Base-by-base conservation (phyloP, 2,797 vertebrate genomes). In the Sebastes oblongus region DNA sequence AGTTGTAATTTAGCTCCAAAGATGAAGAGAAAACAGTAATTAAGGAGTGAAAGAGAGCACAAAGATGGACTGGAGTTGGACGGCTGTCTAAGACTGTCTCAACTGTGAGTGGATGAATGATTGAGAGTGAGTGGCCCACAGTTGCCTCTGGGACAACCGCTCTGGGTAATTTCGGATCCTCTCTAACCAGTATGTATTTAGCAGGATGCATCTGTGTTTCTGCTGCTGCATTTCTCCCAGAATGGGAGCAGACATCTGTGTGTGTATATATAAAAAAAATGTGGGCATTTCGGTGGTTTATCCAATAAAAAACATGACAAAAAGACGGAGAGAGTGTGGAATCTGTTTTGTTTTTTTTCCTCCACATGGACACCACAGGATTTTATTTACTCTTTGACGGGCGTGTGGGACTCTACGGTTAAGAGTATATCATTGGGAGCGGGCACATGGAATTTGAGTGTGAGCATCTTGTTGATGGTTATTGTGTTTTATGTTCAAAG, bases 301-400 rank as follows among this genome's bases (percentile, higher is more conserved):
- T 88, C 86, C 87, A 91, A 86, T 90, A 88, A 93, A 20, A 92
- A 91, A 85, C 86, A 92, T 82, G 86, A 91, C 92, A 91, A 83
- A 88, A 84, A 87, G 69, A 78, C n/a, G 10, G 34, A 80, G 66
- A 81, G 66, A 86, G 77, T 58, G 70, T 70, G 81, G 89, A 88
- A 85, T 91, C 79, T 85, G 75, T 86, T 85, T 79, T 74, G 58
- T 69, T 81, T 90, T 82, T 80, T 68, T 58, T 74, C 11, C 66
- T 70, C 27, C 74, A 58, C 66, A 77, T 78, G 81, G 69, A 88
- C 76, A 78, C 89, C 85, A 25, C 84, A 86, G 75, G 72, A 75
- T 83, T 84, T 75, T 80, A 80, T 84, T 88, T 86, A 77, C 69
- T 68, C 74, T 88, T 86, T 89, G 59, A 84, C 64, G 56, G 68